Evolutionary conservation across 1,140 invertebrate species (phyloP).

Genomic region (Ditylenchus dipsaci): DNA sequence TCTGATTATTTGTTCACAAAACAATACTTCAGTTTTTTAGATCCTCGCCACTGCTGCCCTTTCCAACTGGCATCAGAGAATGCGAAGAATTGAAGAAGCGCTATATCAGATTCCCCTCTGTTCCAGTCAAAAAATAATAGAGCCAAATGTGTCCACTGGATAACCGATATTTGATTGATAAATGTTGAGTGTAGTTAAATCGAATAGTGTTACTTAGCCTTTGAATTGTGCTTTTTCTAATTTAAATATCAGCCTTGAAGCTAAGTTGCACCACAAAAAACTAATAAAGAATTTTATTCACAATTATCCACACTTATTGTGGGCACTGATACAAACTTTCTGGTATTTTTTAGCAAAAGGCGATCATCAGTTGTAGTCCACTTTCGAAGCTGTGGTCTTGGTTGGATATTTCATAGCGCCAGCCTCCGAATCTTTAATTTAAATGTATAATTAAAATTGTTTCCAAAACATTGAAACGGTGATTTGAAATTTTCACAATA

Average conservation of each 20-base stretch:
- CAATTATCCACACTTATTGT: not conserved
- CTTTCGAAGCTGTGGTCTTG: conserved; percentile 38
- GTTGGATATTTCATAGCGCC: conserved; percentile 48
- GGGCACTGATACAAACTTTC: conserved; percentile 7
- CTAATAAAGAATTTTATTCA: not conserved
- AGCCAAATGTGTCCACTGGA: no score
- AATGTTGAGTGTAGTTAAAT: no score
- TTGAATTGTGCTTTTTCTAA: no score
- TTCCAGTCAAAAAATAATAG: no score
- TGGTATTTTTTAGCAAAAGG: conserved; percentile 8
- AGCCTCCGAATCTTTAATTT: conserved; percentile 36
- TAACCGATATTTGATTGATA: no score
- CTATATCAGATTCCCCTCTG: no score
- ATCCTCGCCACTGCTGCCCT: not conserved
- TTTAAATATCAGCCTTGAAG: no score
- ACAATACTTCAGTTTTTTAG: not conserved
- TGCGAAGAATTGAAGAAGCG: no score
- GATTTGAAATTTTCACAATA: no score
- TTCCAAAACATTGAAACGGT: no score
- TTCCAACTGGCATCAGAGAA: not conserved
- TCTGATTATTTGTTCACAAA: not conserved
- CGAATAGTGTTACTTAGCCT: no score
- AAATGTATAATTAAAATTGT: no score
- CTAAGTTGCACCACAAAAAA: not conserved
- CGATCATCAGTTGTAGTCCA: conserved; percentile 25